Evolutionary conservation across 2,888 invertebrate genomes (phyloP).

Genomic region (Melangyna quadrimaculata): DNA sequence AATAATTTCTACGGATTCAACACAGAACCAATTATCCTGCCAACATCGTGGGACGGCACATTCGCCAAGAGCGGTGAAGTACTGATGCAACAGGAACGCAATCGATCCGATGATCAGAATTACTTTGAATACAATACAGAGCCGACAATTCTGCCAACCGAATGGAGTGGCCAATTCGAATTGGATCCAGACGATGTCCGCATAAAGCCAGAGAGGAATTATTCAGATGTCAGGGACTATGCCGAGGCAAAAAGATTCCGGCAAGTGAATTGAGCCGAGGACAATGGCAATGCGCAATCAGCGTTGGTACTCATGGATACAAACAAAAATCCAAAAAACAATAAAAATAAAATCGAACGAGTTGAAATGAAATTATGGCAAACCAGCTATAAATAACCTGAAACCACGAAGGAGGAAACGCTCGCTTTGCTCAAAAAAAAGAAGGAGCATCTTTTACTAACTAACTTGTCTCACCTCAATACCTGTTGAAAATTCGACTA

Average conservation of each 20-base stretch:
- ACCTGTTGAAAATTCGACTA: slow-evolving; percentile 25
- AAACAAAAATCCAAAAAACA: neutral
- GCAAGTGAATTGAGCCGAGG: slow-evolving; percentile 73
- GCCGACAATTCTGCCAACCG: slow-evolving; percentile 77
- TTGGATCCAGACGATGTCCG: slow-evolving; percentile 79
- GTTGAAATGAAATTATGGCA: slow-evolving; percentile 2
- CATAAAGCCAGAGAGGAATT: slow-evolving; percentile 79
- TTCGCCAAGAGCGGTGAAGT: slow-evolving; percentile 78
- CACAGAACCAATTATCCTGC: slow-evolving; percentile 78
- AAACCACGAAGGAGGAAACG: slow-evolving; percentile 14
- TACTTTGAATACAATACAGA: slow-evolving; percentile 77
- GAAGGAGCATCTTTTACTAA: slow-evolving; percentile 2
- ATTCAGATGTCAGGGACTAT: slow-evolving; percentile 79
- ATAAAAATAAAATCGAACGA: slow-evolving; percentile 40
- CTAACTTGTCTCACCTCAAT: neutral
- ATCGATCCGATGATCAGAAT: slow-evolving; percentile 78
- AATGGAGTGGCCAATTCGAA: slow-evolving; percentile 79
- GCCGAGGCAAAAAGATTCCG: slow-evolving; percentile 78
- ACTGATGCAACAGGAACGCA: slow-evolving; percentile 77
- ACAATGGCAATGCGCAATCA: slow-evolving; percentile 29
- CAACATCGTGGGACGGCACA: slow-evolving; percentile 80
- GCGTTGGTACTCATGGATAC: neutral
- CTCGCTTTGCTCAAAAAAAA: neutral
- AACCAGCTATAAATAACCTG: slow-evolving; percentile 2
- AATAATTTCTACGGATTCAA: slow-evolving; percentile 78